A percentile compares a stretch with the other conserved stretches of the same genome.
phyloP scores from a whole-genome alignment of 2,113 vertebrate species.

The Synchiropus splendidus region DNA sequence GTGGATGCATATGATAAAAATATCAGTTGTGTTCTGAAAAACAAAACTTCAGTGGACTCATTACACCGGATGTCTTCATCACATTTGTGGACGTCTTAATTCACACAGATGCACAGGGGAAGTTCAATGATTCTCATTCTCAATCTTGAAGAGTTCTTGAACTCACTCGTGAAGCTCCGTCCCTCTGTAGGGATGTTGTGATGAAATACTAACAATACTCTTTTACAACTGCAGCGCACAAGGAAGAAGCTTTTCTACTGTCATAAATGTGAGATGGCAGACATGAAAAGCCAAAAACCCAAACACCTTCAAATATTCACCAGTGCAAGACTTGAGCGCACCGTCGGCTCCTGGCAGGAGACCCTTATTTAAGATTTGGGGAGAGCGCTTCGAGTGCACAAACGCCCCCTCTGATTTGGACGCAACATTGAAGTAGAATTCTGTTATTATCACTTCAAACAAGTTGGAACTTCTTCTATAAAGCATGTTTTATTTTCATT shows the following conservation, averaged over 20 bases:
- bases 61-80: too few species aligned
- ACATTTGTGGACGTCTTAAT: too few species aligned
- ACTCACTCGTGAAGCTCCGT: not conserved
- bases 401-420: constrained; percentile 4
- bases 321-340: constrained; percentile 2
- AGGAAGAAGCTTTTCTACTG: constrained; percentile 3
- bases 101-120: too few species aligned
- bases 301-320: constrained; percentile 49
- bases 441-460: constrained; percentile 1
- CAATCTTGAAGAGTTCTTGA: too few species aligned
- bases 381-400: constrained; percentile 9
- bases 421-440: not conserved
- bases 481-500: too few species aligned
- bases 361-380: constrained; percentile 13
- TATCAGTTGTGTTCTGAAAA: too few species aligned
- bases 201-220: constrained; percentile 17
- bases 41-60: too few species aligned
- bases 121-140: too few species aligned
- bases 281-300: constrained; percentile 30
- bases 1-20: too few species aligned
- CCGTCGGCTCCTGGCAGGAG: not conserved
- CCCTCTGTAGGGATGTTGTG: constrained; percentile 1
- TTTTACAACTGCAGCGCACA: constrained; percentile 13
- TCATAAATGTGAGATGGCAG: constrained; percentile 37
- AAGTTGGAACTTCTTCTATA: too few species aligned